Evolutionary conservation across 1,140 invertebrate species (phyloP).

Genomic region (Aphidius ervi): DNA sequence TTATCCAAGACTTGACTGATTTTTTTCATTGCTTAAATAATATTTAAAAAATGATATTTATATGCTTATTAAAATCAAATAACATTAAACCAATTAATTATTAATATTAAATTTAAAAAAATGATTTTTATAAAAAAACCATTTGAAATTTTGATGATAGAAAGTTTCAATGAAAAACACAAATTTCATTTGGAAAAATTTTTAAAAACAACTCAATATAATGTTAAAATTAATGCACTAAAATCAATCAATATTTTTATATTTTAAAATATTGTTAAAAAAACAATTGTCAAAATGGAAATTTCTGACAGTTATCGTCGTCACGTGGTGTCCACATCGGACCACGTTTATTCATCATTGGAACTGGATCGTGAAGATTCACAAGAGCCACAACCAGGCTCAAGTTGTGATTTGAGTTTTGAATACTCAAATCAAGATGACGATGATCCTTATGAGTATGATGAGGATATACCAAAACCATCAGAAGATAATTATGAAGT

Average conservation of each 20-base stretch:
- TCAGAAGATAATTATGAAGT: conserved; percentile 16
- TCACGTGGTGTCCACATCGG: conserved; percentile 10
- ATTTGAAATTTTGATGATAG: too few relatives aligned
- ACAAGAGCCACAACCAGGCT: conserved; percentile 13
- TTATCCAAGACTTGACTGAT: too few relatives aligned
- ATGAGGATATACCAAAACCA: conserved; percentile 48
- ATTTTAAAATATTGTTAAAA: neutral
- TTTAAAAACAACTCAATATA: too few relatives aligned
- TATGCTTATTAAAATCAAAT: too few relatives aligned
- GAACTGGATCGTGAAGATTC: conserved; percentile 19
- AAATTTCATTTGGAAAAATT: neutral
- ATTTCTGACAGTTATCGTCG: conserved; percentile 5
- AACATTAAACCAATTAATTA: too few relatives aligned
- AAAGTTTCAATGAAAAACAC: neutral
- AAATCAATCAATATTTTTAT: too few relatives aligned
- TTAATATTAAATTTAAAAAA: too few relatives aligned
- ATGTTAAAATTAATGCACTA: too few relatives aligned
- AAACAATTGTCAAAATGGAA: neutral
- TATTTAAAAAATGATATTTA: too few relatives aligned
- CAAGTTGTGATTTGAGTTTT: conserved; percentile 18
- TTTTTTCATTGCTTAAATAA: too few relatives aligned
- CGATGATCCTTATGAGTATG: conserved; percentile 56
- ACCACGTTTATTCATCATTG: conserved; percentile 3
- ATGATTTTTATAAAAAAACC: too few relatives aligned
- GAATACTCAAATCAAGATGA: conserved; percentile 28